Evolutionary conservation across 2,797 vertebrate species (phyloP), one percentile per base, ranked within the genome.

Genomic region (Spizella passerina): DNA sequence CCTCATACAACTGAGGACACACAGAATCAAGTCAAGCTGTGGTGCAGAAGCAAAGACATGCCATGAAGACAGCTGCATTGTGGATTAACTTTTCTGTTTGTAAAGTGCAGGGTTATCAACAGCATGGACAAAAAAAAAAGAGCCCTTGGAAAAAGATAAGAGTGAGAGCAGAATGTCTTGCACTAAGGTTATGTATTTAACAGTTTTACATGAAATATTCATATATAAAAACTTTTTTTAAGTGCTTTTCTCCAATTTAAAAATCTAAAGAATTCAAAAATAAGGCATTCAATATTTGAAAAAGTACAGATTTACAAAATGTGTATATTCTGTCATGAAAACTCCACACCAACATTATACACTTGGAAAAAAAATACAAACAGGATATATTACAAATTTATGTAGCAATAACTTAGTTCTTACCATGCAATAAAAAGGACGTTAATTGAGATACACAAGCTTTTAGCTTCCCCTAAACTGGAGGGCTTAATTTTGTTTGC

Each of bases 321-420:
- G 97, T 97, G 98, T 98, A 97, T 98, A 98, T 98, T 98, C 97
- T 95, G 96, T 97, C 97, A 98, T 98, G 98, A 97, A 99, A 99
- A 98, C 98, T 98, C 97, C 98, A 99, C 98, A 98, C 96, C 98
- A 98, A 99, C 98, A 98, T 98, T 98, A 98, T 98, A 98, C 98
- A 98, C 98, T 98, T 98, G 98, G 98, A 97, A 98, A 98, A 96
- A 98, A 98, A 98, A 98, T 98, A 98, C 98, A 98, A 98, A 98
- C 98, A 98, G 98, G 98, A 99, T 99, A 99, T 99, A 99, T 99
- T 99, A 99, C 99, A 99, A 99, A 99, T 98, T 98, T 98, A 98
- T 98, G 99, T 98, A 99, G 99, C 98, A 99, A 99, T 99, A 99
- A 99, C 98, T 99, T 99, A 99, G 98, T 98, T 99, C 98, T 99